Conservation (phyloP, 2,888 invertebrate species). For the Drosophila multiciliata region DNA sequence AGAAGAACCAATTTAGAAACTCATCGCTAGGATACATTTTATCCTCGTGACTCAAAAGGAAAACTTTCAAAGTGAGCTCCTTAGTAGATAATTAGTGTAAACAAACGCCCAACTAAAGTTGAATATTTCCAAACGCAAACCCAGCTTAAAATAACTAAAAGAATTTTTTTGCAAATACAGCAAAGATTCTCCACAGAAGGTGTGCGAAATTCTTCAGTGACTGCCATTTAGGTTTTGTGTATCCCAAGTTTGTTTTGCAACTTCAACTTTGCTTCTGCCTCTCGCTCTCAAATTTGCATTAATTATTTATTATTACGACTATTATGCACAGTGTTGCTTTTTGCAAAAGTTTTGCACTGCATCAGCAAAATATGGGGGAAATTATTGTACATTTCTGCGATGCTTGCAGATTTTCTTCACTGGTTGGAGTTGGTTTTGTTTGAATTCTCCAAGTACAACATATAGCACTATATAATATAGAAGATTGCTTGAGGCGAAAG, state of each 20-base stretch:
- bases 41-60: background rate
- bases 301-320: slow-evolving; percentile 32
- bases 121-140: background rate
- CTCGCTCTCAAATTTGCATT: slow-evolving; percentile 25
- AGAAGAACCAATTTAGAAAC: background rate
- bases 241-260: slow-evolving; percentile 18
- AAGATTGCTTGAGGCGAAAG: background rate
- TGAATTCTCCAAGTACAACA: background rate
- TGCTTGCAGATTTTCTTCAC: background rate
- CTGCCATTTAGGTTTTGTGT: slow-evolving; percentile 4
- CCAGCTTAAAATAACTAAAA: slow-evolving; percentile 19
- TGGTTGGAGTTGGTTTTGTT: background rate
- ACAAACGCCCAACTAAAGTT: slow-evolving; percentile 6
- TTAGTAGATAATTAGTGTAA: slow-evolving; percentile 21
- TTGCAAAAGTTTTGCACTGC: slow-evolving; percentile 29
- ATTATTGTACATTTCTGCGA: slow-evolving; percentile 3
- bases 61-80: slow-evolving; percentile 14
- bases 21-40: background rate
- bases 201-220: slow-evolving; percentile 28
- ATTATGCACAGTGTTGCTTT: slow-evolving; percentile 16
- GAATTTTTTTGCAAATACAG: slow-evolving; percentile 50
- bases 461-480: background rate
- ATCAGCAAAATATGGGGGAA: slow-evolving; percentile 8
- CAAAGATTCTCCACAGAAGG: slow-evolving; percentile 44
- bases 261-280: slow-evolving; percentile 1